Evolutionary conservation across 1,140 invertebrate species (phyloP), one percentile per base, ranked within the genome.

Genomic region (Tetragonula clypearis): DNA sequence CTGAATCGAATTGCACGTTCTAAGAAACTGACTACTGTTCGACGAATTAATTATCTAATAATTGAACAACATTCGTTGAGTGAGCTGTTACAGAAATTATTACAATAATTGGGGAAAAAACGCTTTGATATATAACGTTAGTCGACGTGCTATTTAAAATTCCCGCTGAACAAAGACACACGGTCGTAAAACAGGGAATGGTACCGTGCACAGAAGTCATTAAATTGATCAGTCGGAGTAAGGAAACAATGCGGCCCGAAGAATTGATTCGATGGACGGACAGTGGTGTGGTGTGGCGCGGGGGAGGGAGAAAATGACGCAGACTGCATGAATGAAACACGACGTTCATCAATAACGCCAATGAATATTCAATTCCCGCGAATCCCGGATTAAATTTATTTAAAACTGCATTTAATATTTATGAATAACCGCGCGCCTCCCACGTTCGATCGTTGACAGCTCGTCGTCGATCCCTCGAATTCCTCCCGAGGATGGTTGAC

Each of bases 381-480:
- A 86, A 76, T 79, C 82, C 35, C 12, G 35, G 75, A 80, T 88
- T 82, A 79, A 85, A 88, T 88, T 88, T 86, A 82, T 82, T 86
- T 89, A 82, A 85, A 83, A 55, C 6, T 53, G 35, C 53, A 17
- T 85, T 55, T 62, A 78, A 85, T 87, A 88, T 88, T 88, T 58
- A 87, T 82, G 73, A 75, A 82, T 74, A 55, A 41, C 35, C 58
- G 30, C 30, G 26, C 41, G 41, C 41, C 6, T 8, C 19, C 23
- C 17, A 49, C 6, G 8, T n/a, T 62, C 74, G 73, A 56, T 62
- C 55, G 26, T 68, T 82, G 73, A 76, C 81, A 49, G 26, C 58
- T 41, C 72, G 49, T 82, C 60, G 21, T 76, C 58, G 80, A 74
- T 74, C 6, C 41, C 41, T 55, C 14, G 62, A n/a, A 5, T 41